Conservation (phyloP, 1,140 invertebrate species). For the Venturia canescens region DNA sequence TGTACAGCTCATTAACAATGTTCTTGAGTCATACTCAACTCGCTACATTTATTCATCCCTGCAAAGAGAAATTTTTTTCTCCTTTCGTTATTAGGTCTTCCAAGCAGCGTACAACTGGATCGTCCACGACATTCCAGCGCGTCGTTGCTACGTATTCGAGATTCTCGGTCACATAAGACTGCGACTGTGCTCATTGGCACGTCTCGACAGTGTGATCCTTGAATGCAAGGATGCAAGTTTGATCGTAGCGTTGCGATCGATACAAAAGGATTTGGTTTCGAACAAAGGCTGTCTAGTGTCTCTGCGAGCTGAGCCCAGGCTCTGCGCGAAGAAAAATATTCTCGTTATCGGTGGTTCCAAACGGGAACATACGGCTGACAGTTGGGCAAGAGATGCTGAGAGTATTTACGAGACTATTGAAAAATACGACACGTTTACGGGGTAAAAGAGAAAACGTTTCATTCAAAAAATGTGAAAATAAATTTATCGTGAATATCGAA, state of each 20-base stretch:
- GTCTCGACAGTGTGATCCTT: constrained; percentile 88
- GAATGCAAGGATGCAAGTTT: constrained; percentile 90
- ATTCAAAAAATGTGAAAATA: constrained; percentile 16
- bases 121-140: constrained; percentile 86
- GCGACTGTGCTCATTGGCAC: constrained; percentile 88
- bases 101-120: constrained; percentile 95
- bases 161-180: constrained; percentile 90
- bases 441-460: constrained; percentile 74
- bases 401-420: constrained; percentile 88
- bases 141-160: constrained; percentile 91
- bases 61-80: neutral
- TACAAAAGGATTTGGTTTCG: constrained; percentile 88
- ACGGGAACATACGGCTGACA: constrained; percentile 83
- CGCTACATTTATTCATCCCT: constrained; percentile 58
- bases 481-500: no score
- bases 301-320: constrained; percentile 85
- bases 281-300: constrained; percentile 88
- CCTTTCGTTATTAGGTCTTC: constrained; percentile 82
- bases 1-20: neutral
- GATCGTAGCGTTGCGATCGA: constrained; percentile 87
- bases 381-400: constrained; percentile 81
- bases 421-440: constrained; percentile 87
- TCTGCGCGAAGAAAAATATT: constrained; percentile 91
- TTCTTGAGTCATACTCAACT: neutral
- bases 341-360: constrained; percentile 94